Conservation (phyloP, 2,113 vertebrate species). For the Terrapene triunguis region DNA sequence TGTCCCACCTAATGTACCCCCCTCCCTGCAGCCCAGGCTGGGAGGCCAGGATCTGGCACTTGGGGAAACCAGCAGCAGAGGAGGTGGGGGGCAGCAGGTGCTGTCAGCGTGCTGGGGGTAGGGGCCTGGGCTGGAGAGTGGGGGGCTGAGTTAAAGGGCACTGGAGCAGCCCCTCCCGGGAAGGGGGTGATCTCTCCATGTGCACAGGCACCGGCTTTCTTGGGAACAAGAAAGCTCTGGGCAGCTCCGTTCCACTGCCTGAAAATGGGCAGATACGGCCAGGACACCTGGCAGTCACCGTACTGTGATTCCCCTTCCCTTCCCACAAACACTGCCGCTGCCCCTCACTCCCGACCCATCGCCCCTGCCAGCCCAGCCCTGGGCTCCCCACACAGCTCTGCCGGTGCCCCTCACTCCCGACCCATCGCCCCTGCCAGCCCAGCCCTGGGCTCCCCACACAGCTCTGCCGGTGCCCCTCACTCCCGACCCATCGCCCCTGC, state of each 20-base stretch:
- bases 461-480: too few species aligned
- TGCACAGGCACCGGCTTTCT: too few species aligned
- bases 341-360: not conserved
- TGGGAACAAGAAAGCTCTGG: too few species aligned
- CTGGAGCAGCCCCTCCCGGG: too few species aligned
- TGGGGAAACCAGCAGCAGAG: not conserved
- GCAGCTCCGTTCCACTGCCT: not conserved
- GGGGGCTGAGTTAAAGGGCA: not conserved
- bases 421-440: not conserved
- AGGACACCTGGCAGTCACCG: too few species aligned
- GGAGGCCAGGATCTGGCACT: not conserved
- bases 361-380: too few species aligned
- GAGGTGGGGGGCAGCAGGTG: too few species aligned
- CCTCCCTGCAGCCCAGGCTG: not conserved
- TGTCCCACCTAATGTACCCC: too few species aligned
- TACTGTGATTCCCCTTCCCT: not conserved
- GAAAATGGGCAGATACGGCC: not conserved
- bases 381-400: too few species aligned
- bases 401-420: too few species aligned
- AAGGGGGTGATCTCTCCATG: not conserved
- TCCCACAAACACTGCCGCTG: not conserved
- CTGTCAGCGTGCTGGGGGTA: not conserved
- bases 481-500: too few species aligned
- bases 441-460: not conserved
- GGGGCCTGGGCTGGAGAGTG: too few species aligned